These are phyloP conservation scores for Halcyon leucocephala DNA, from an alignment of 2,797 vertebrate species.

Conservation along the genomic window DNA sequence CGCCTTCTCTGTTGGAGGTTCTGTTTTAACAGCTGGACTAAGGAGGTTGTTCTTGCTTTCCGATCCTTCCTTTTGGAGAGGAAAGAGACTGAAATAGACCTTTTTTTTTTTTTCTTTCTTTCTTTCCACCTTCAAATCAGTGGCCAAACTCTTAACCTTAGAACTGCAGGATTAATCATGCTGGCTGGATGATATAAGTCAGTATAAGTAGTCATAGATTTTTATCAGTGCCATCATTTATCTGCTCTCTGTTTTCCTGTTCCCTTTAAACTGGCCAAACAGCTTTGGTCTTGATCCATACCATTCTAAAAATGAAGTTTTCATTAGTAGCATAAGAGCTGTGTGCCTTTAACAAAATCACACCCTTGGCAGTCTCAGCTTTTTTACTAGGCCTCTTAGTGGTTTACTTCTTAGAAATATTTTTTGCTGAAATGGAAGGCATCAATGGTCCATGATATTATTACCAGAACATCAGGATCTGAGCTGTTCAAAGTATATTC, in stretches of 20 bases:
- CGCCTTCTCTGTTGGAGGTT: not conserved
- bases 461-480: not conserved
- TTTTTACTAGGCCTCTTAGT: not conserved
- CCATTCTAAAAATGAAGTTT: not conserved
- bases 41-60: not conserved
- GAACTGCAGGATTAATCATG: not conserved
- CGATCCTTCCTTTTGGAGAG: not conserved
- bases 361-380: not conserved
- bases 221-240: not conserved
- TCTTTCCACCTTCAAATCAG: not conserved
- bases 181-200: not conserved
- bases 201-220: not conserved
- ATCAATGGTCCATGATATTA: not conserved
- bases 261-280: not conserved
- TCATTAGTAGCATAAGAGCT: not conserved
- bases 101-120: not conserved
- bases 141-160: not conserved
- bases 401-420: not conserved
- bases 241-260: not conserved
- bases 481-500: not conserved
- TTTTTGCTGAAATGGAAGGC: not conserved
- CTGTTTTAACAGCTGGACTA: not conserved
- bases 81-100: not conserved
- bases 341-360: not conserved
- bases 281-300: not conserved